phyloP scores from a whole-genome alignment of 2,888 invertebrate species.

The Pyrrhia umbra region DNA sequence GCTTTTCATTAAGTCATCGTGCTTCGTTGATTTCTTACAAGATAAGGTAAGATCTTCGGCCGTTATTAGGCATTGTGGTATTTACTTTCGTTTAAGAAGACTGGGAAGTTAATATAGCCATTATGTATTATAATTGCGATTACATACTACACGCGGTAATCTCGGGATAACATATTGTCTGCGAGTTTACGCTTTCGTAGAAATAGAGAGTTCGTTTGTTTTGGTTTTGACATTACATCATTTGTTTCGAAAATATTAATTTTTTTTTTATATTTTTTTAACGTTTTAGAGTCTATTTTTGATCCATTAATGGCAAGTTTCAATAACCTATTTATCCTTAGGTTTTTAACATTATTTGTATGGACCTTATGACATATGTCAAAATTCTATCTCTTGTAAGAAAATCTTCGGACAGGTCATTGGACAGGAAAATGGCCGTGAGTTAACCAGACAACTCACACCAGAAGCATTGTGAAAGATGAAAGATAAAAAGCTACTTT shows the following conservation, averaged over 20 bases:
- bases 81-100: constrained; percentile 62
- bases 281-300: background rate
- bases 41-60: constrained; percentile 40
- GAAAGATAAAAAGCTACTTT: background rate
- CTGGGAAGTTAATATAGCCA: constrained; percentile 55
- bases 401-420: too few species aligned
- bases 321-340: too few species aligned
- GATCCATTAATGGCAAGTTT: too few species aligned
- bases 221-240: constrained; percentile 2
- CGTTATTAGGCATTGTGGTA: constrained; percentile 62
- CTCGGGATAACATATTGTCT: constrained; percentile 33
- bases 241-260: background rate
- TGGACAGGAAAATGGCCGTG: too few species aligned
- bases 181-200: constrained; percentile 16
- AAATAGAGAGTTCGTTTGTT: constrained; percentile 27
- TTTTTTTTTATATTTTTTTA: background rate
- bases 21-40: constrained; percentile 46
- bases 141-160: constrained; percentile 44
- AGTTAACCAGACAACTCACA: background rate
- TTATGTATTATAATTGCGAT: constrained; percentile 50
- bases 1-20: constrained; percentile 52
- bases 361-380: too few species aligned
- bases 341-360: too few species aligned
- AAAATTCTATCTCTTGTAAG: too few species aligned
- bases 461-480: background rate